phyloP scores from a whole-genome alignment of 2,888 invertebrate genomes.

The Morinoia aosen region DNA sequence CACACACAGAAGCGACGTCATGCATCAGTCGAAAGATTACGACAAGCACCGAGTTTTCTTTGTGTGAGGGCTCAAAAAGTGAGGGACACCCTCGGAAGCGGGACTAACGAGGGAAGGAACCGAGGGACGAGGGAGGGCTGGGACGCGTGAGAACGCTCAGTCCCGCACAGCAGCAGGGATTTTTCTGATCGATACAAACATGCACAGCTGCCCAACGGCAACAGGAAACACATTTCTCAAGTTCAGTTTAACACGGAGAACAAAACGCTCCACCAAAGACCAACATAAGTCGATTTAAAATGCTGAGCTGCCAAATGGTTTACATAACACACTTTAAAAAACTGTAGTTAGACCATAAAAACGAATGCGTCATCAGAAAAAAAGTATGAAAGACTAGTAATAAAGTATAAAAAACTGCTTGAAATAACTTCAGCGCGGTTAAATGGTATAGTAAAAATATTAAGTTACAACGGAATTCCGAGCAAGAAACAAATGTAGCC shows the following conservation, averaged over 20 bases:
- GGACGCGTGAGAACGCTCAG: background rate
- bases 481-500: background rate
- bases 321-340: too few species aligned
- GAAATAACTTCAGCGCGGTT: too few species aligned
- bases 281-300: too few species aligned
- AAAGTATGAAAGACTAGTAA: too few species aligned
- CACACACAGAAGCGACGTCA: background rate
- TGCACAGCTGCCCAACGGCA: background rate
- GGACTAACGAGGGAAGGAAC: background rate
- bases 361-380: too few species aligned
- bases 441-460: too few species aligned
- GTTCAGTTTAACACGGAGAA: background rate
- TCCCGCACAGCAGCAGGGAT: background rate
- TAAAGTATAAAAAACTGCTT: too few species aligned
- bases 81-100: background rate
- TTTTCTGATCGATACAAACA: background rate
- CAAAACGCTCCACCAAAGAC: background rate
- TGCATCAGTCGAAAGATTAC: background rate
- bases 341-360: too few species aligned
- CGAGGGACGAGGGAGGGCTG: background rate
- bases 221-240: background rate
- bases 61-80: slow-evolving; percentile 5
- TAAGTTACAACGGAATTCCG: too few species aligned
- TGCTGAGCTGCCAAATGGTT: too few species aligned
- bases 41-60: background rate